Evolutionary conservation across 2,113 vertebrate species (phyloP).

Genomic region (Leiothrix lutea): DNA sequence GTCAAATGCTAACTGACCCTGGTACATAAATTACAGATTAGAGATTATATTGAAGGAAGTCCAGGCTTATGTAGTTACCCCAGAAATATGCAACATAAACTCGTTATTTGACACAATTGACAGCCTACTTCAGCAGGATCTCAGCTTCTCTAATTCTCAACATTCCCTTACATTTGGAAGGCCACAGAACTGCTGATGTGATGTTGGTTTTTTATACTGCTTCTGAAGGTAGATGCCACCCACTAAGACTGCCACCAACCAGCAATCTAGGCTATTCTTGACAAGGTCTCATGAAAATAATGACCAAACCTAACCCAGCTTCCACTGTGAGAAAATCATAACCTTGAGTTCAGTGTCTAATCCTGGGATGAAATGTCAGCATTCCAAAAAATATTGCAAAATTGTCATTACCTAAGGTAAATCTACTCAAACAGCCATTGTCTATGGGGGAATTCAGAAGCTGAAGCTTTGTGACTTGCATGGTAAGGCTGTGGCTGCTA

Average conservation of each 20-base stretch:
- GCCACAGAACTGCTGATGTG: not conserved
- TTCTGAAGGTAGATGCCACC: constrained; percentile 45
- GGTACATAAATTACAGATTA: not conserved
- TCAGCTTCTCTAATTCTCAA: not conserved
- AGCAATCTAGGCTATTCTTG: constrained; percentile 44
- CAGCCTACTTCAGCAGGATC: not conserved
- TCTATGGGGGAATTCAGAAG: constrained; percentile 44
- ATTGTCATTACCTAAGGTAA: constrained; percentile 20
- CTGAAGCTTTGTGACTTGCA: constrained; percentile 35
- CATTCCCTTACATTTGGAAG: not conserved
- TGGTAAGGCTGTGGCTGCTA: constrained; percentile 27
- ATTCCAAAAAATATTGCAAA: constrained; percentile 41
- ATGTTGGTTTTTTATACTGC: not conserved
- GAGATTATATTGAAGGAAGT: not conserved
- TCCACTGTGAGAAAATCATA: constrained; percentile 34
- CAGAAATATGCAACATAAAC: not conserved
- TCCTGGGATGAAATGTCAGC: constrained; percentile 10
- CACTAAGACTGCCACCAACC: constrained; percentile 38
- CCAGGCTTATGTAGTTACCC: not conserved
- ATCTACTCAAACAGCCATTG: constrained; percentile 29
- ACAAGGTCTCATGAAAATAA: constrained; percentile 45
- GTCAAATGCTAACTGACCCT: not conserved
- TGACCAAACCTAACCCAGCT: constrained; percentile 37
- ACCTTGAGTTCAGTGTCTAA: constrained; percentile 44
- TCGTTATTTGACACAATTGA: not conserved